These are phyloP conservation scores for Furcula furcula DNA, from an alignment of 2,888 invertebrate genomes.

Conservation along the genomic window DNA sequence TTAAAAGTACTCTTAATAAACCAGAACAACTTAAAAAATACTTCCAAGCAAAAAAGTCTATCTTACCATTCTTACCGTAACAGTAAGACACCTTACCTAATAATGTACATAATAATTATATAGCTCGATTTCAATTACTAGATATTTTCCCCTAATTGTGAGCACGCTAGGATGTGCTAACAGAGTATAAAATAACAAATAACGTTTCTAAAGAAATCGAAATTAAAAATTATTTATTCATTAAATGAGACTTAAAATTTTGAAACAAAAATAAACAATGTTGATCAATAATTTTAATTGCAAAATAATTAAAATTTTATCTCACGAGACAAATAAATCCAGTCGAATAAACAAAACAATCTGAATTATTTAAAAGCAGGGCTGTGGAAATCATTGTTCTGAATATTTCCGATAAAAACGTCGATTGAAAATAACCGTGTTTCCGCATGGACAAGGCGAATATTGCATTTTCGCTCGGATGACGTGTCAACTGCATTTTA, in stretches of 20 bases:
- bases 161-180: too few relatives aligned
- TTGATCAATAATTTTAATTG: too few relatives aligned
- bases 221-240: neutral
- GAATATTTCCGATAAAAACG: constrained; percentile 42
- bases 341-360: constrained; percentile 34
- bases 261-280: too few relatives aligned
- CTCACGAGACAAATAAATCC: constrained; percentile 17
- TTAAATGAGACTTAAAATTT: neutral
- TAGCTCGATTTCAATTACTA: too few relatives aligned
- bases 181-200: neutral
- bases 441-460: constrained; percentile 70
- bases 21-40: too few relatives aligned
- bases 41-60: too few relatives aligned
- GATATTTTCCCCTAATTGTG: too few relatives aligned
- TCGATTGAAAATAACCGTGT: constrained; percentile 64
- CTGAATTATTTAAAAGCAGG: constrained; percentile 38
- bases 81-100: too few relatives aligned
- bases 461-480: constrained; percentile 74
- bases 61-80: too few relatives aligned
- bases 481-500: constrained; percentile 78
- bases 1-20: too few relatives aligned
- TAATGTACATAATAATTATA: too few relatives aligned
- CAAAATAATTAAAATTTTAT: constrained; percentile 5
- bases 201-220: too few relatives aligned
- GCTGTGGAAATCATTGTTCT: constrained; percentile 38